Base-by-base conservation (phyloP, 2,113 vertebrate species). In the Pangasianodon gigas region DNA sequence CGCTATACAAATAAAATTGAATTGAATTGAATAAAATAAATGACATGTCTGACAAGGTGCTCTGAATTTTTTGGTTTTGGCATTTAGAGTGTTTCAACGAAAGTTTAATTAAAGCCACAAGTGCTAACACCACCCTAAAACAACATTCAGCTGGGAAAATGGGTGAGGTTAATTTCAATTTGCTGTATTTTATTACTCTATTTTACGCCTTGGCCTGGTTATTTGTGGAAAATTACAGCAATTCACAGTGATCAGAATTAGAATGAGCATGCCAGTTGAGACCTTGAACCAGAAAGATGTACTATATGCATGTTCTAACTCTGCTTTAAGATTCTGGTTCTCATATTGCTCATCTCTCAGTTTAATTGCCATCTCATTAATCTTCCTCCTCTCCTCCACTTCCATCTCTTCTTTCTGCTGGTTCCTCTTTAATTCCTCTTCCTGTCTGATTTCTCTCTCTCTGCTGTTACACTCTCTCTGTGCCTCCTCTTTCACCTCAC, bases 301-400 rank as follows among this genome's bases (percentile, higher is more conserved):
- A 24, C 32, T 1, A 56, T 41, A 4, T 19, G 52, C 51, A 26
- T 18, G 2, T 26, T 77, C 24, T 58, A 87, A 32, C 52, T 87
- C 1, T 52, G 41, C 74, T 41, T 62, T 60, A 6, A 62, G 54
- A 21, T 69, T 52, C 26, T 37, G 67, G n/a, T 65, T 88, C 29
- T 82, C 58, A 6, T 69, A 82, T 37, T 88, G 77, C 60, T 88
- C 87, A 69, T 88, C 77, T 81, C 77, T 82, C 29, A 88, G n/a
- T 29, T 82, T 81, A 0, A n/a, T 52, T 37, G 77, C 60, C 77
- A 88, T 88, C 77, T 82, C 60, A 88, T 82, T 82, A 21, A 82
- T 21, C 77, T 67, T 54, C 58, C 19, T n/a, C 13, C 48, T 62
- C 29, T 41, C 48, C 2, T 80, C 71, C n/a, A 37, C 18, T 8